phyloP scores from a whole-genome alignment of 2,888 invertebrate species.

The Coecobrya sp. region DNA sequence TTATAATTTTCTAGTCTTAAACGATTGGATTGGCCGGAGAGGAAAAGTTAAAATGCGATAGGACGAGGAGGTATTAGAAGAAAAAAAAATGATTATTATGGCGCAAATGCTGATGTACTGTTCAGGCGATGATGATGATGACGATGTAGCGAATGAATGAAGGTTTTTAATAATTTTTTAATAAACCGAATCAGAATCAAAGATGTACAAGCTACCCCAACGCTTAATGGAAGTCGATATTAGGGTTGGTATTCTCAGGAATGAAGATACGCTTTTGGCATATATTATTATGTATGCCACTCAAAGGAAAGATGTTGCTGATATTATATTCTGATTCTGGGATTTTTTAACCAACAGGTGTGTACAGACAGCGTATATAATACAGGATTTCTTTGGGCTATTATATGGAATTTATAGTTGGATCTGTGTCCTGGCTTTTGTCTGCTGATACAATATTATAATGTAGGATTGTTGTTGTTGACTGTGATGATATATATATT shows the following conservation, averaged over 20 bases:
- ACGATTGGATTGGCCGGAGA: slow-evolving; percentile 66
- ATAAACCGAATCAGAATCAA: slow-evolving; percentile 44
- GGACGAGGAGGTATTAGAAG: slow-evolving; percentile 7
- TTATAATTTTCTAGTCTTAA: slow-evolving; percentile 60
- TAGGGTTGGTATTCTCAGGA: slow-evolving; percentile 9
- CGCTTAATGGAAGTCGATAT: not conserved
- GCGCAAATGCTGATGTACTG: slow-evolving; percentile 28
- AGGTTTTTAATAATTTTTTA: slow-evolving; percentile 47
- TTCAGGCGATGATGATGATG: slow-evolving; percentile 25
- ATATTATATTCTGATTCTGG: slow-evolving; percentile 17
- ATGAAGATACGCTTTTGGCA: slow-evolving; percentile 30
- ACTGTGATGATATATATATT: not conserved
- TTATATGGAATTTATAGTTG: slow-evolving; percentile 52
- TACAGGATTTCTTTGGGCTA: slow-evolving; percentile 52
- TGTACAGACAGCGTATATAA: slow-evolving; percentile 5
- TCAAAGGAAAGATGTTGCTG: not conserved
- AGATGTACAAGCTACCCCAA: not conserved
- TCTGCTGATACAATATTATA: not conserved
- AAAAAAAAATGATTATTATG: slow-evolving; percentile 46
- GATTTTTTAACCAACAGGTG: slow-evolving; percentile 61
- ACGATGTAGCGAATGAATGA: slow-evolving; percentile 39
- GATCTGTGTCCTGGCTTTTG: slow-evolving; percentile 16
- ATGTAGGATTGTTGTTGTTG: not conserved
- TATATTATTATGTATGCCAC: slow-evolving; percentile 52
- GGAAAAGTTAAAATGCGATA: slow-evolving; percentile 47